Percentiles rank a stretch among this genome's conserved stretches.
Evolutionary conservation across 2,888 invertebrate genomes (phyloP).

Genomic region (Microplitis deprimator): DNA sequence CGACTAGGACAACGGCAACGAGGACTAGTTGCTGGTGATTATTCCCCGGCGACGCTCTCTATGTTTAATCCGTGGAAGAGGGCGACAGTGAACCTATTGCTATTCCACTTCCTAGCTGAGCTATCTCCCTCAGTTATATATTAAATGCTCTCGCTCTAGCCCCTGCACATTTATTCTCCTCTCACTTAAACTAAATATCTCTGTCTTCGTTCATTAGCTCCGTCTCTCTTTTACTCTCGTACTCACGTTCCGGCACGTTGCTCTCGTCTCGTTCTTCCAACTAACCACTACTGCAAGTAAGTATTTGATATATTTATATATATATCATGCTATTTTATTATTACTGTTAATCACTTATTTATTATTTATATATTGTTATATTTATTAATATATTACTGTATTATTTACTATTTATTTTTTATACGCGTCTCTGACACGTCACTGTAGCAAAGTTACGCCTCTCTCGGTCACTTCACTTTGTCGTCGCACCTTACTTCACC

Average conservation of each 20-base stretch:
- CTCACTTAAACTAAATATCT: neutral
- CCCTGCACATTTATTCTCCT: neutral
- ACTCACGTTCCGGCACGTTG: slow-evolving; percentile 7
- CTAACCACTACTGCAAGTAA: neutral
- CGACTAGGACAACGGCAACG: slow-evolving; percentile 2
- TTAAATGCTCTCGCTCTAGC: neutral
- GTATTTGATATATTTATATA: neutral
- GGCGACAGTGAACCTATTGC: slow-evolving; percentile 13
- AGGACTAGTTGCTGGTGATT: slow-evolving; percentile 30
- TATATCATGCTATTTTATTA: neutral
- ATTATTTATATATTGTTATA: neutral
- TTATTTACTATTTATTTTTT: neutral
- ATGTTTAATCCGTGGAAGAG: slow-evolving; percentile 5
- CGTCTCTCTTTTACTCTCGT: slow-evolving; percentile 37
- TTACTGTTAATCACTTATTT: slow-evolving; percentile 6
- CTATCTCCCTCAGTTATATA: neutral
- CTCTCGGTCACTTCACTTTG: slow-evolving; percentile 57
- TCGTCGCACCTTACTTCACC: slow-evolving; percentile 53
- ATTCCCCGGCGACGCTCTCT: slow-evolving; percentile 27
- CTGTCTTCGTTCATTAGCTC: slow-evolving; percentile 15
- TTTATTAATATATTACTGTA: neutral
- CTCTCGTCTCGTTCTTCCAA: neutral
- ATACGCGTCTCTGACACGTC: slow-evolving; percentile 25
- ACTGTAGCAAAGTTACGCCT: slow-evolving; percentile 51
- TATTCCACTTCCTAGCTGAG: slow-evolving; percentile 9